Percentiles rank a stretch among this genome's conserved stretches.
phyloP scores from a whole-genome alignment of 2,888 invertebrate genomes.

The Philaethria dido region DNA sequence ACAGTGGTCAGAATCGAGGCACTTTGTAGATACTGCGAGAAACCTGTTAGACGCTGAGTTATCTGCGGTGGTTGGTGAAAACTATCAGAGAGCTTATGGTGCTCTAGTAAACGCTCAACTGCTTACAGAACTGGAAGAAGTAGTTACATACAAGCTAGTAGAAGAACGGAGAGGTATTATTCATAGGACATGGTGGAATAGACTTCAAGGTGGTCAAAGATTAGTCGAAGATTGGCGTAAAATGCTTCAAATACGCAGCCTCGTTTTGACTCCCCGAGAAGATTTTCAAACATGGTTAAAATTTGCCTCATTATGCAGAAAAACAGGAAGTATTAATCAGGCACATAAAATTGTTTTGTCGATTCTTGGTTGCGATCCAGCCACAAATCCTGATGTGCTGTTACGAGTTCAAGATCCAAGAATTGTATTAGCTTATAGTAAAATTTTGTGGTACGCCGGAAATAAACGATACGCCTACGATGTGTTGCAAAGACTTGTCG shows the following conservation, averaged over 20 bases:
- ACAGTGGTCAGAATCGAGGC: constrained; percentile 87
- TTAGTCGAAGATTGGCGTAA: constrained; percentile 99
- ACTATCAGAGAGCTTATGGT: constrained; percentile 96
- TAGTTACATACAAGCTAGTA: constrained; percentile 97
- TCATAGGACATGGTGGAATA: constrained; percentile 96
- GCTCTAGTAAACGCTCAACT: constrained; percentile 98
- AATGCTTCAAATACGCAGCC: constrained; percentile 96
- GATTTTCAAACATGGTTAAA: constrained; percentile 98
- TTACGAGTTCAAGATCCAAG: constrained; percentile 91
- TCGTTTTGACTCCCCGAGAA: constrained; percentile 95
- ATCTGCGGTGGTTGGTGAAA: constrained; percentile 97
- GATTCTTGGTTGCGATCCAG: constrained; percentile 91
- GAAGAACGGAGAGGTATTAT: constrained; percentile 93
- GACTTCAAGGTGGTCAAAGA: constrained; percentile 96
- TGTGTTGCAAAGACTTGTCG: constrained; percentile 91
- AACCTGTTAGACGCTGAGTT: constrained; percentile 97
- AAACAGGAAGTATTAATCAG: constrained; percentile 93
- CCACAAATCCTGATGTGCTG: constrained; percentile 85
- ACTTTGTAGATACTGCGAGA: constrained; percentile 95
- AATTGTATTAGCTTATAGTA: constrained; percentile 96
- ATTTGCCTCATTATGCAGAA: constrained; percentile 97
- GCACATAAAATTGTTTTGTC: constrained; percentile 97
- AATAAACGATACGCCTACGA: constrained; percentile 90
- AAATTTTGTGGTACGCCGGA: constrained; percentile 96
- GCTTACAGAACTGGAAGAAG: constrained; percentile 98